Evolutionary conservation across 2,888 invertebrate genomes (phyloP), one percentile per base, ranked within the genome.

Genomic region (Brachyopa scutellaris): DNA sequence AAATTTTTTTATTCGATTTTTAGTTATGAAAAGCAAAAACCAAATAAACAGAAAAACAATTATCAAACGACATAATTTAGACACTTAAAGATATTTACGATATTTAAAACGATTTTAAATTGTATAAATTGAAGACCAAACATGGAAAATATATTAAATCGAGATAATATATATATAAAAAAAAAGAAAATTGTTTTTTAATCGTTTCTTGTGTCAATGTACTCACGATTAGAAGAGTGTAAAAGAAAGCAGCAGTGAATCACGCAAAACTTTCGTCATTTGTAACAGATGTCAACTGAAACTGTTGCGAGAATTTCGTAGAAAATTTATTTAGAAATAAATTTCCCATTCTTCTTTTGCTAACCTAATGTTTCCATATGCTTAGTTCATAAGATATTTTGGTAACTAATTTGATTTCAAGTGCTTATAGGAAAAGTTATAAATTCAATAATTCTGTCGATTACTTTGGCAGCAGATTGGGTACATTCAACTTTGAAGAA

Each of bases 41-140:
- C 11, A 47, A 49, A 26, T 1, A 57, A 49, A 66, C 11, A 11
- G 42, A 66, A 1, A 64, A 59, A 64, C 33, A 73, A 29, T 55
- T 80, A 80, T 80, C 45, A 76, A 76, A 42, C 21, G 31, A 53
- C 31, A 42, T 80, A 62, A n/a, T 62, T 55, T 49, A 69, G 38
- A 64, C 19, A 62, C 38, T 51, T 47, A 17, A 66, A 45, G 26
- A 66, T 53, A 77, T 77, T 51, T 31, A 42, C 11, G 9, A 55
- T 42, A 59, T 53, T 36, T n/a, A 59, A 51, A 70, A 47, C 23
- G 38, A 76, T 49, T 77, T 77, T 47, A 66, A 82, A 72, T 61
- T 82, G 77, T 77, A 67, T 59, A 77, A 70, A 77, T 70, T 82
- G 47, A 82, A 66, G 82, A 82, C 82, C 82, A 82, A 79, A 69